phyloP scores from a whole-genome alignment of 2,888 invertebrate species.

The Rhogogaster chlorosoma region DNA sequence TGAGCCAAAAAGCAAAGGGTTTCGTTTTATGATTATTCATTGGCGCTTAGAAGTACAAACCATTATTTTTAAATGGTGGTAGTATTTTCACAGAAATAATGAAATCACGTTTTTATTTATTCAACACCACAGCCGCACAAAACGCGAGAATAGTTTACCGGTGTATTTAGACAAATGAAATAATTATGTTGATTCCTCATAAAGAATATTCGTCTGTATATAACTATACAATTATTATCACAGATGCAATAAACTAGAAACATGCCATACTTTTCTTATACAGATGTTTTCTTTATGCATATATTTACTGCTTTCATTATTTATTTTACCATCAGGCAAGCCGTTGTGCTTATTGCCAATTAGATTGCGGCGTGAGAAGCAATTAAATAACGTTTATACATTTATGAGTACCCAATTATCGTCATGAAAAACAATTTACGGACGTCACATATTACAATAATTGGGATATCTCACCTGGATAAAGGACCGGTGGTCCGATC shows the following conservation, averaged over 20 bases:
- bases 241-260: constrained; percentile 12
- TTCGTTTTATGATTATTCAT: constrained; percentile 33
- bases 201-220: background rate
- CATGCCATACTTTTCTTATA: constrained; percentile 1
- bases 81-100: constrained; percentile 20
- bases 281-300: constrained; percentile 6
- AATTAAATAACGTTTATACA: background rate
- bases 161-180: constrained; percentile 22
- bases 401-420: constrained; percentile 4
- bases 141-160: constrained; percentile 8
- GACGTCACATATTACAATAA: constrained; percentile 23
- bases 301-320: background rate
- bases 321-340: background rate
- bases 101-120: constrained; percentile 29
- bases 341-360: background rate
- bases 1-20: constrained; percentile 59
- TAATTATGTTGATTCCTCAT: background rate
- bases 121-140: constrained; percentile 35
- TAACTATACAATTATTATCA: constrained; percentile 21
- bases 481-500: constrained; percentile 67
- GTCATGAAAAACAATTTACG: background rate
- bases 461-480: constrained; percentile 72
- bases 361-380: background rate
- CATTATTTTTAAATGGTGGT: background rate
- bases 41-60: background rate